Evolutionary conservation across 2,113 vertebrate genomes (phyloP).

Genomic region (Tringa solitaria): DNA sequence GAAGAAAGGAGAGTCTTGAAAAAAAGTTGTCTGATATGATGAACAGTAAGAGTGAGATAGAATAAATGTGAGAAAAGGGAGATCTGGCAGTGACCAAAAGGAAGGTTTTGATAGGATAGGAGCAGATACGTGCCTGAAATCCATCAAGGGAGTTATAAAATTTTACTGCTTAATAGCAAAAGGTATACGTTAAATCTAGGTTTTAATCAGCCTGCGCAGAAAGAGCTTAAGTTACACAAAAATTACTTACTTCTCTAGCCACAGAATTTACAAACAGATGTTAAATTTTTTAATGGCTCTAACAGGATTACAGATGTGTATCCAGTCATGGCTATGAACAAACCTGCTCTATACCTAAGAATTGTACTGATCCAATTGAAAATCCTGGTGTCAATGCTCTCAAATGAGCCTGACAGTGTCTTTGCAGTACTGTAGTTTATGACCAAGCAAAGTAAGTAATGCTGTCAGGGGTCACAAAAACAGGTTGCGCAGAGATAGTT

Average conservation of each 20-base stretch:
- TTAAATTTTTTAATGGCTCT: background rate
- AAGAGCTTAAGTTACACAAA: background rate
- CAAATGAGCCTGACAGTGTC: background rate
- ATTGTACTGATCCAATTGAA: background rate
- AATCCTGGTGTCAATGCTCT: background rate
- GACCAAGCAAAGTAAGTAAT: background rate
- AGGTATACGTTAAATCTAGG: background rate
- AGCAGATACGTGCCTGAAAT: background rate
- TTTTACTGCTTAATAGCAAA: background rate
- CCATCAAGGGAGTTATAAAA: background rate
- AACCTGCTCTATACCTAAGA: background rate
- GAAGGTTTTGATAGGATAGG: background rate
- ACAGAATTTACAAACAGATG: background rate
- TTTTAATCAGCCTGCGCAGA: background rate
- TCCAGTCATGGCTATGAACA: background rate
- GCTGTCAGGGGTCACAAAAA: background rate
- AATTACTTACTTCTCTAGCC: background rate
- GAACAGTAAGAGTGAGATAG: rapidly evolving
- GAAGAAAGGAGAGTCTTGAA: background rate
- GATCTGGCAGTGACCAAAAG: background rate
- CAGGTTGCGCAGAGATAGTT: background rate
- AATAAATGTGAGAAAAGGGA: background rate
- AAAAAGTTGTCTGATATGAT: background rate
- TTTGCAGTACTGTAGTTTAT: background rate
- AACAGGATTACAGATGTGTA: background rate